These are phyloP conservation scores for Aporophyla lueneburgensis DNA, from an alignment of 2,888 invertebrate species.

Conservation along the genomic window DNA sequence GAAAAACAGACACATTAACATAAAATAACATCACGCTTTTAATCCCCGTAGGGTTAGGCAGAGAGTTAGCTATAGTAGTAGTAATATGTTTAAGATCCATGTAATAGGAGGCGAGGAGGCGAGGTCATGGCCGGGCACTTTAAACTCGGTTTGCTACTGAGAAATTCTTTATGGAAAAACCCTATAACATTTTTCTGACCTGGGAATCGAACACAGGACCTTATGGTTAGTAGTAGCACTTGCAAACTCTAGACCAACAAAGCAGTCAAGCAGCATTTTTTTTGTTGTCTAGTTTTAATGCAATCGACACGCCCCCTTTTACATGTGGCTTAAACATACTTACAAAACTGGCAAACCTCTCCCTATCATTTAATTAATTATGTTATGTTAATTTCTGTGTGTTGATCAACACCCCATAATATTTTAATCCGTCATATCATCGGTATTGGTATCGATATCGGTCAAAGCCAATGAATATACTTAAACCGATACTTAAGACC, in stretches of 20 bases:
- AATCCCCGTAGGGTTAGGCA: background rate
- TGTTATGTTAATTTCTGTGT: background rate
- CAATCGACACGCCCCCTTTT: background rate
- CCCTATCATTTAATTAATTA: background rate
- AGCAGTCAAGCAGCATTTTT: background rate
- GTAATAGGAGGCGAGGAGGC: background rate
- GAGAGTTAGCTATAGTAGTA: background rate
- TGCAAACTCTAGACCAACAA: background rate
- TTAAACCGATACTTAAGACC: background rate
- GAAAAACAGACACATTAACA: slow-evolving; percentile 14
- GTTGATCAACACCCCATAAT: slow-evolving; percentile 28
- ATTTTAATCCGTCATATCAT: background rate
- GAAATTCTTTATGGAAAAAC: background rate
- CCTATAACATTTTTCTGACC: no score
- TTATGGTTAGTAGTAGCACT: no score
- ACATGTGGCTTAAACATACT: background rate
- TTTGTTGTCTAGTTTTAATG: background rate
- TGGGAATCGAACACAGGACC: no score
- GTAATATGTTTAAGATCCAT: background rate
- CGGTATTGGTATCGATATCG: background rate
- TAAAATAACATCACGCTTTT: background rate
- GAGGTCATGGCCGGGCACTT: background rate
- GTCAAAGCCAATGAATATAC: slow-evolving; percentile 9
- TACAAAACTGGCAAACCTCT: background rate
- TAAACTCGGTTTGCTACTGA: background rate